Evolutionary conservation across 2,888 invertebrate genomes (phyloP), one percentile per base, ranked within the genome.

Genomic region (Sympetrum striolatum): DNA sequence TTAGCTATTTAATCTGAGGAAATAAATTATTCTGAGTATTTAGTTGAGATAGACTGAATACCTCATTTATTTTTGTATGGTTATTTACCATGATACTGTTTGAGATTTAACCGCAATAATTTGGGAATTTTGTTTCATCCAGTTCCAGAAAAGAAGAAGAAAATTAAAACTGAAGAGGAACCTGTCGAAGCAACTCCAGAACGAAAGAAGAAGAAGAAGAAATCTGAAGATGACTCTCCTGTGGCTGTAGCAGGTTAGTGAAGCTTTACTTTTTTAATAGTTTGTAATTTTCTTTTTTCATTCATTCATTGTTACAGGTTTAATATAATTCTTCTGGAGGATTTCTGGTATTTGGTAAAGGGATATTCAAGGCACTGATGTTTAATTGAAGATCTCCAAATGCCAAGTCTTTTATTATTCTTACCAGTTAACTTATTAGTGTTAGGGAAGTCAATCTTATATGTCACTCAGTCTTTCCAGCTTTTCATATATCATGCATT

Each of bases 201-300:
- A 92, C 91, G 86, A 91, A 92, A 91, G 92, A 94, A 91, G 92
- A 94, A 58, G 93, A 93, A 6, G 93, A 92, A 92, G 92, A 90
- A 93, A 92, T 25, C 86, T 91, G 90, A 92, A 92, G 80, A 14
- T 31, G 25, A 31, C 4, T 31, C 73, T 73, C 73, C 73, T 3
- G 10, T 31, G 31, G 31, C 73, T 31, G n/a, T 12, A 18, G 73
- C 25, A 73, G 73, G 73, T 73, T 31, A 14, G 73, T 73, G 10
- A 10, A 31, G 31, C 1, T 73, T 73, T 73, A 5, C 73, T 4
- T 73, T 73, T 25, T 2, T 25, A 0, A 1, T n/a, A n/a, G n/a
- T 2, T 73, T 10, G 10, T 4, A 25, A 18, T 60, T 60, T 0
- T 8, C 31, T 25, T 5, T 73, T 31, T 31, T 31, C 31, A 31